A percentile compares a stretch with the other conserved stretches of the same genome.
These are phyloP conservation scores for Terrapene triunguis DNA, from an alignment of 2,113 vertebrate species.

Conservation along the genomic window DNA sequence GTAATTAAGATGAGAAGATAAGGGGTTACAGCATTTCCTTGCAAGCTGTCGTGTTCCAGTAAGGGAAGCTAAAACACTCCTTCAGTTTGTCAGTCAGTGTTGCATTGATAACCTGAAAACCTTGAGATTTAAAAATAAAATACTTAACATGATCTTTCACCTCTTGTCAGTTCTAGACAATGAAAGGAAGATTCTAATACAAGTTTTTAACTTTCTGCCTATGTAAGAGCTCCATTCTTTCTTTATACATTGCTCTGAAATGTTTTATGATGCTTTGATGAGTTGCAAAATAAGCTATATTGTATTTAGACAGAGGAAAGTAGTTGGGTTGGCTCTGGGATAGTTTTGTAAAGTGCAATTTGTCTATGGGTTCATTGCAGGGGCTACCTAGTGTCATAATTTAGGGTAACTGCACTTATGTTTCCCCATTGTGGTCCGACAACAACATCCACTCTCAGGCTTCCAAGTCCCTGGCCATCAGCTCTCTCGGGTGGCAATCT, in stretches of 20 bases:
- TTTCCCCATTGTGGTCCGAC: not conserved
- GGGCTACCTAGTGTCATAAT: fast-evolving
- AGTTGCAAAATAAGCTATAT: not conserved
- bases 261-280: not conserved
- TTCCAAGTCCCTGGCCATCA: not conserved
- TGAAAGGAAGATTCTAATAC: not conserved
- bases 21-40: fast-evolving
- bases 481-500: not conserved
- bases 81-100: not conserved
- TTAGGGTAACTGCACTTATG: not conserved
- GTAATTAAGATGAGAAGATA: not conserved
- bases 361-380: not conserved
- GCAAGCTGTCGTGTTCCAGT: not conserved
- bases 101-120: not conserved
- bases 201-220: not conserved
- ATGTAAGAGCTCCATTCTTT: not conserved
- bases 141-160: not conserved
- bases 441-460: not conserved
- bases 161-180: not conserved
- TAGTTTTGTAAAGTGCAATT: fast-evolving
- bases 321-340: not conserved
- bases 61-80: fast-evolving
- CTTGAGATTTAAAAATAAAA: fast-evolving
- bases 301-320: fast-evolving
- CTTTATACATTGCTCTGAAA: not conserved